phyloP scores from a whole-genome alignment of 2,113 vertebrate genomes.

The Dendropsophus ebraccatus region DNA sequence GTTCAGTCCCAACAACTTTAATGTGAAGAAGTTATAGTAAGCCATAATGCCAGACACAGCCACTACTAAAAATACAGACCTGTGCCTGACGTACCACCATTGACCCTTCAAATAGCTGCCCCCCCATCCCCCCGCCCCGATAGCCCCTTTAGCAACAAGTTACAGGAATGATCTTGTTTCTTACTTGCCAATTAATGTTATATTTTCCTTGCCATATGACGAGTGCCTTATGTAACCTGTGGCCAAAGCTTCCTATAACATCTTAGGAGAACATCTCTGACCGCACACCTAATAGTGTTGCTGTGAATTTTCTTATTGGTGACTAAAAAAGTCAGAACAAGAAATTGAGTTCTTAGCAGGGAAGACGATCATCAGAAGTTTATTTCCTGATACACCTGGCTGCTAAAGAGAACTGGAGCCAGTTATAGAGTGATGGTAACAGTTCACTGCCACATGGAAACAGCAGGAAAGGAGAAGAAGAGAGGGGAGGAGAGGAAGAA shows the following conservation, averaged over 20 bases:
- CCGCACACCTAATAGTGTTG: not conserved
- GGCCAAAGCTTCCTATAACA: not conserved
- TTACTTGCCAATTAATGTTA: not conserved
- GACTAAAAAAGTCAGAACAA: not conserved
- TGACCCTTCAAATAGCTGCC: too few relatives aligned
- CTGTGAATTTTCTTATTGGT: not conserved
- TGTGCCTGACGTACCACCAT: too few relatives aligned
- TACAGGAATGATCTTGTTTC: not conserved
- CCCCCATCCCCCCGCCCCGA: too few relatives aligned
- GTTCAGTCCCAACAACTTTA: too few relatives aligned
- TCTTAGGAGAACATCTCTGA: not conserved
- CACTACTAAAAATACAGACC: too few relatives aligned
- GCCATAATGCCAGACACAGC: too few relatives aligned
- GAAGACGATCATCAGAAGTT: not conserved
- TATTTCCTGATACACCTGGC: not conserved
- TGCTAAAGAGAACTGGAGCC: not conserved
- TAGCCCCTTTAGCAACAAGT: not conserved
- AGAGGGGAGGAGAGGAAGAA: not conserved
- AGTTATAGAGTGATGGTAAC: not conserved
- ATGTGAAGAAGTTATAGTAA: too few relatives aligned
- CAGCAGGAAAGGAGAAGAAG: not conserved
- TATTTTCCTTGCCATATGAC: not conserved
- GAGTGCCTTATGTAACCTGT: not conserved
- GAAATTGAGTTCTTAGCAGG: slow-evolving; percentile 35
- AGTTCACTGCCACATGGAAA: not conserved